Evolutionary conservation across 1,140 invertebrate species (phyloP), one percentile per base, ranked within the genome.

Genomic region (Homalodisca vitripennis): DNA sequence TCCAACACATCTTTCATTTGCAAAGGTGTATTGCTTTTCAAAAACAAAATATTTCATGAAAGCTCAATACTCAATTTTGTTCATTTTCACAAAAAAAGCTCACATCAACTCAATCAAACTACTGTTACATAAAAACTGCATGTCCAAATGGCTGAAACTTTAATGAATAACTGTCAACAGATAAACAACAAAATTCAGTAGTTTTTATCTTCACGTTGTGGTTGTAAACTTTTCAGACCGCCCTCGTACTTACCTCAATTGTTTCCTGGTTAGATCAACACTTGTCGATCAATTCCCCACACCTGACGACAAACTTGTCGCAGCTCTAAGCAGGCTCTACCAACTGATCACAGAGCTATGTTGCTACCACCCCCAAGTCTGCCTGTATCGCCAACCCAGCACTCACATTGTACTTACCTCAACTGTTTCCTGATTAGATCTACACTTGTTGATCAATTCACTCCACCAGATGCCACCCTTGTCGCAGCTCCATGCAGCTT

Each of bases 341-440:
- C 1, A 84, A 71, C 27, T 71, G 70, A 34, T 75, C 70, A 2
- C 71, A 76, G 2, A 96, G 81, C 70, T 88, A 84, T 41, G 85
- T 80, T 1, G 86, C 82, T 68, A 92, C 87, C 1, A 87, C 85
- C 29, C 85, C 84, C 55, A 97, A 85, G 76, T 97, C 93, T 0
- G 93, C 91, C 34, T 41, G 6, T 17, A 41, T 6, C 34, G 34
- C 34, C 6, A 6, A 41, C 34, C 6, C 34, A 10, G 34, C 34
- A 41, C 34, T 10, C 34, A 27, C n/a, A n/a, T n/a, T n/a, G n/a
- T 22, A 71, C 70, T 74, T 77, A 87, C 85, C 34, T 41, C 17
- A 6, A 41, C 6, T 41, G 34, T 55, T 12, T 20, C 24, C 24
- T 6, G 22, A n/a, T n/a, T n/a, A n/a, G n/a, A n/a, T n/a, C n/a